These are phyloP conservation scores for Oncorhynchus keta DNA, from an alignment of 2,113 vertebrate genomes.

Conservation along the genomic window DNA sequence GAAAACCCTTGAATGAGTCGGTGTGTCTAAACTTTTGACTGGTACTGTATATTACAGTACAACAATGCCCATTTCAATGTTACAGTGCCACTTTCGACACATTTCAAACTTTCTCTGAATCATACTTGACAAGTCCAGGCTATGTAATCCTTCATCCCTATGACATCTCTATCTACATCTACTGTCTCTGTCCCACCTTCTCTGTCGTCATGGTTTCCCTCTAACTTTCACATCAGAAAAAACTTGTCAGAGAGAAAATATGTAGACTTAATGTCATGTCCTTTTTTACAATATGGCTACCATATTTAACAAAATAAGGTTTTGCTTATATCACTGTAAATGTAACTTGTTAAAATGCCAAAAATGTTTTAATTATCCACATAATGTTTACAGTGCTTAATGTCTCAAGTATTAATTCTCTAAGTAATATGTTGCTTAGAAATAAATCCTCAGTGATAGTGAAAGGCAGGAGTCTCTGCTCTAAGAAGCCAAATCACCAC, in stretches of 20 bases:
- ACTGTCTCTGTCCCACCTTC: not conserved
- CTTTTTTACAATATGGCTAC: not conserved
- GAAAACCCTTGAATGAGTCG: no score
- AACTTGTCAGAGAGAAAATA: no score
- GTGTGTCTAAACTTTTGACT: no score
- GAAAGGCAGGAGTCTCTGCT: constrained; percentile 17
- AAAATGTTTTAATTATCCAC: not conserved
- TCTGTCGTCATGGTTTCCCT: not conserved
- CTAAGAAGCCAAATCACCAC: constrained; percentile 55
- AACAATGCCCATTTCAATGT: constrained; percentile 69
- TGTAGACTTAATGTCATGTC: no score
- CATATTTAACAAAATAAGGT: not conserved
- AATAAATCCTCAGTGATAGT: not conserved
- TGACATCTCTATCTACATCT: not conserved
- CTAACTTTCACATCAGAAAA: not conserved
- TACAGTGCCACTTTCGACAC: constrained; percentile 20
- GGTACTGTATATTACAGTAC: constrained; percentile 4
- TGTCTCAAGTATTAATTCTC: constrained; percentile 21
- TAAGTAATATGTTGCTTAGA: not conserved
- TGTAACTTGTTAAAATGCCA: no score
- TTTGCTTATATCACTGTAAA: not conserved
- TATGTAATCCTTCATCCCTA: not conserved
- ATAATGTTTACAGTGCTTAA: constrained; percentile 15
- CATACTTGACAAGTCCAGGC: not conserved
- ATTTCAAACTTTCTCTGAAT: not conserved